Evolutionary conservation across 2,888 invertebrate species (phyloP), one percentile per base, ranked within the genome.

Genomic region (Junonia oenone): DNA sequence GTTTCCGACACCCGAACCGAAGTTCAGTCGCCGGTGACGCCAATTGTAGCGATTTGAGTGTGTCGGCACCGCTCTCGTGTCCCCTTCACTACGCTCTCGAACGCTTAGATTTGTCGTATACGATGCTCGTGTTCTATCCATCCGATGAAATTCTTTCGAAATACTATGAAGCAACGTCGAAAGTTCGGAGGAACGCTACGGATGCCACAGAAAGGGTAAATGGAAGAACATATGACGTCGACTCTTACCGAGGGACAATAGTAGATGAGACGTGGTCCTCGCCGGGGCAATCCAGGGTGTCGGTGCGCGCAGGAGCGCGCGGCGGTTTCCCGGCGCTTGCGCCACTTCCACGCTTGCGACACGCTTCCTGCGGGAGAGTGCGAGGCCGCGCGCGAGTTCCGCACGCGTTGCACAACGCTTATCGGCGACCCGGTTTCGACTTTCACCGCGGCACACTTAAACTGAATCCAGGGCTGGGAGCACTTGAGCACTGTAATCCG

Each of bases 401-500:
- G 81, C 82, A 83, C 82, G 78, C 67, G 75, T 86, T 86, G 83
- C 87, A 83, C 86, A 87, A 86, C 73, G 77, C 72, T 81, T 81
- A 81, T 80, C 83, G 78, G 73, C 75, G 83, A 81, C 81, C 83
- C 79, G 81, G 82, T 85, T 80, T 78, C 74, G 75, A 75, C 83
- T 86, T 86, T 83, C 83, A 79, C 81, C 74, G 75, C 76, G 76
- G 62, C 62, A 73, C 80, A 81, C 82, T 80, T 68, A 72, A 81
- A 82, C 79, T 83, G 72, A 83, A 87, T 87, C 86, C 86, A 81
- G 80, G 74, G 75, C 71, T 67, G 65, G 52, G 60, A 75, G 80
- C 85, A 86, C 87, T 87, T 76, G 67, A 68, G 68, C 90, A 90
- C 90, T 90, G 90, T 88, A 90, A 90, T 90, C 88, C 90, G 83